Evolutionary conservation across 2,888 invertebrate species (phyloP), one percentile per base, ranked within the genome.

Genomic region (Yponomeuta evonymella): DNA sequence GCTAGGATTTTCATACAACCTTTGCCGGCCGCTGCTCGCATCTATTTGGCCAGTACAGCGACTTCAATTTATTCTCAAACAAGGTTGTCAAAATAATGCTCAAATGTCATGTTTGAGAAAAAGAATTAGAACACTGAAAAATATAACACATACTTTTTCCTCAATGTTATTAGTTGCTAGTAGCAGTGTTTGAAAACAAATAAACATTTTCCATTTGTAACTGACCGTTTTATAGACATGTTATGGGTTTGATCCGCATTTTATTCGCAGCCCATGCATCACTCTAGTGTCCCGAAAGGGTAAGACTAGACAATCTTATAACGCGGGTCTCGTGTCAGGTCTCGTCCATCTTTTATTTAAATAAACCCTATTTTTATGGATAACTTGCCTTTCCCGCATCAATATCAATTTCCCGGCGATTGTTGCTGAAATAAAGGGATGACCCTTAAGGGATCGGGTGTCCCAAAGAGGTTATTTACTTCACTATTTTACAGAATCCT

Each of bases 321-420:
- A 88, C 88, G 84, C 69, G 33, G n/a, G 36, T 84, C 86, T 75
- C 84, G 81, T 84, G 87, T 88, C 90, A 84, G 83, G 77, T 79
- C 85, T 82, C 83, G 85, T 85, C 83, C 88, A 91, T 92, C 91
- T 90, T 89, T 92, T 92, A 92, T 92, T 92, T 90, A 92, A 92
- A 92, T 92, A 91, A 90, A 91, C 91, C 91, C 91, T 91, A 91
- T 91, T 92, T 92, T 92, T 91, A 92, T 92, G 91, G 90, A 92
- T 90, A 91, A 88, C 85, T 83, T 89, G 89, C 90, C 90, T 90
- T 90, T 88, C 90, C 87, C 89, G 88, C 91, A 92, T 92, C 91
- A 92, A 92, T 92, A 92, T 92, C 92, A 92, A 92, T 92, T 92
- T 92, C 89, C 86, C 79, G 84, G 90, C 88, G 89, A 92, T 92